Evolutionary conservation across 2,113 vertebrate species (phyloP).

Genomic region (Oreocharis arfaki): DNA sequence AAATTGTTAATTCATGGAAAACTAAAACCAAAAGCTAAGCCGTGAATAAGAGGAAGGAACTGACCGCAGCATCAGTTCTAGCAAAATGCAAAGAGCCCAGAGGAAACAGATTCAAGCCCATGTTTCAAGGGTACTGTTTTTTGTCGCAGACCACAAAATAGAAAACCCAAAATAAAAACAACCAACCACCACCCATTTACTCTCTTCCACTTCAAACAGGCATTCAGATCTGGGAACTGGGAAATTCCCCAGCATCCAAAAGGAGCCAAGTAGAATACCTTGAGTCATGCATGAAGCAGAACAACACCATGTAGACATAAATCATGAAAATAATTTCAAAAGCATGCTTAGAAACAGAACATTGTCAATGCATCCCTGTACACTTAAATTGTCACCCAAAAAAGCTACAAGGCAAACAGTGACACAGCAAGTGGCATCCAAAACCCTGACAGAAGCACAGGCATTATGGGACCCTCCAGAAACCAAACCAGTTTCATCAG

Average conservation of each 20-base stretch:
- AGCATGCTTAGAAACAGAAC: not conserved
- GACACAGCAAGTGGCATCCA: not conserved
- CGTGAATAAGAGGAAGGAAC: not conserved
- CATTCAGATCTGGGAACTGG: not conserved
- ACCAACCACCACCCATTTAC: fast-evolving
- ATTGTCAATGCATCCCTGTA: not conserved
- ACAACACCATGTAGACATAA: not conserved
- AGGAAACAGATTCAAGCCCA: not conserved
- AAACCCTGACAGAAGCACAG: not conserved
- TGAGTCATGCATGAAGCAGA: not conserved
- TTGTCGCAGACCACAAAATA: not conserved
- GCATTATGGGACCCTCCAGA: not conserved
- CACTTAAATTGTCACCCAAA: not conserved
- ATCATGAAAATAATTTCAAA: not conserved
- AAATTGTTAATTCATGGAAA: not conserved
- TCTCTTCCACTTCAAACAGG: not conserved
- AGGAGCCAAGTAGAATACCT: not conserved
- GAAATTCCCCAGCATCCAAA: not conserved
- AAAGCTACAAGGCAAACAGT: not conserved
- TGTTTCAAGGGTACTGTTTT: not conserved
- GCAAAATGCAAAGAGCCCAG: not conserved
- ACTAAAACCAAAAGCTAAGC: not conserved
- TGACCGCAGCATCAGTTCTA: not conserved
- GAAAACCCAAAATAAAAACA: not conserved
- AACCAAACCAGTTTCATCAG: not conserved